Evolutionary conservation across 2,797 vertebrate genomes (phyloP).

Genomic region (Poeciliopsis paucimaculata): DNA sequence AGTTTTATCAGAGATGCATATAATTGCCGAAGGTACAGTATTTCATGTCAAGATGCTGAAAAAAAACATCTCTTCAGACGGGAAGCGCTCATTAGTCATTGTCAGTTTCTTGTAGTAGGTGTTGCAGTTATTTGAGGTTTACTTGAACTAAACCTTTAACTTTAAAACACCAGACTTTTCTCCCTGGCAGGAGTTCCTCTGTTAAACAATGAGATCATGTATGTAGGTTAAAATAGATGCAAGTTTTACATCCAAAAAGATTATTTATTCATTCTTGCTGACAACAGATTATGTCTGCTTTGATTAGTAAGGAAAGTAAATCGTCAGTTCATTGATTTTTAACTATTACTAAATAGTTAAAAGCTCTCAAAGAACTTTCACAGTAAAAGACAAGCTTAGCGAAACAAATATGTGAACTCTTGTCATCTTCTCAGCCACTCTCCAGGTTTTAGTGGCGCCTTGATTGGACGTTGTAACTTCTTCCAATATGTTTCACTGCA

Average conservation of each 20-base stretch:
- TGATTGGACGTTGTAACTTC: not conserved
- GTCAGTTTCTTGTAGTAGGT: not conserved
- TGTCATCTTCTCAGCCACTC: not conserved
- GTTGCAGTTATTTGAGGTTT: not conserved
- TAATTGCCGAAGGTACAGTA: not conserved
- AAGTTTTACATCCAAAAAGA: not conserved
- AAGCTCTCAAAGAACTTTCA: not conserved
- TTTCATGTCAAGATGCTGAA: not conserved
- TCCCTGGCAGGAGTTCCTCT: not conserved
- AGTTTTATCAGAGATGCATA: too few species aligned
- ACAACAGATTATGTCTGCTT: not conserved
- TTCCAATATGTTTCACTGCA: conserved; percentile 1
- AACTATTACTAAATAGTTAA: not conserved
- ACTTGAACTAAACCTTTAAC: not conserved
- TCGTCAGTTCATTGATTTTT: not conserved
- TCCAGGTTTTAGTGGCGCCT: too few species aligned
- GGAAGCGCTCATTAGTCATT: not conserved
- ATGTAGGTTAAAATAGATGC: not conserved
- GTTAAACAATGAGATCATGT: not conserved
- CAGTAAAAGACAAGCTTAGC: not conserved
- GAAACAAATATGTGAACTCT: not conserved
- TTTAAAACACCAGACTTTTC: not conserved
- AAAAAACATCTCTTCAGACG: not conserved
- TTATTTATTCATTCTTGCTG: not conserved
- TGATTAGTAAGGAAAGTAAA: not conserved